Conservation (phyloP, 1,140 invertebrate species). For the Bombus cullumanus region DNA sequence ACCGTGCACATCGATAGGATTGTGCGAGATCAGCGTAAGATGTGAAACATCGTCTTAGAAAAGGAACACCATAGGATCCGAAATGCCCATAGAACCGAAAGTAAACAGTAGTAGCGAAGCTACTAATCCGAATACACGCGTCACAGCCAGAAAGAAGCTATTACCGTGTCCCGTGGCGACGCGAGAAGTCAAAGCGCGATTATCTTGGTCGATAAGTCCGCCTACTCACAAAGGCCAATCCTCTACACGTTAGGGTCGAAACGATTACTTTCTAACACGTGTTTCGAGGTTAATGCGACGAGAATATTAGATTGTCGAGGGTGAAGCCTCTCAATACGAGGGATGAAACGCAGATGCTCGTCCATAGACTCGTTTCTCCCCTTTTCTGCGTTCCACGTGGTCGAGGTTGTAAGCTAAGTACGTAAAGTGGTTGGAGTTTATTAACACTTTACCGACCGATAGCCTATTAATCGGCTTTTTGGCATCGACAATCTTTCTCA, state of each 20-base stretch:
- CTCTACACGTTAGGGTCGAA: neutral
- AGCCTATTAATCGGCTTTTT: too few species aligned
- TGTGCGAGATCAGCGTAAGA: too few species aligned
- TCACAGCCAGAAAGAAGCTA: neutral
- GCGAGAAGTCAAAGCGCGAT: constrained; percentile 1
- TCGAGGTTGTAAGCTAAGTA: neutral
- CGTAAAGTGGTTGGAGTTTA: too few species aligned
- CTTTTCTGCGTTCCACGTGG: neutral
- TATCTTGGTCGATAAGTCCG: constrained; percentile 22
- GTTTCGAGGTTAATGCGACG: constrained; percentile 70
- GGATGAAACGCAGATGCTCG: constrained; percentile 35
- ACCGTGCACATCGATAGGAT: too few species aligned
- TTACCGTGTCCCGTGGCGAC: constrained; percentile 3
- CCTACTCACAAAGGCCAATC: neutral
- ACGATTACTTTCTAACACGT: constrained; percentile 62
- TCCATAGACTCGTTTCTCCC: neutral
- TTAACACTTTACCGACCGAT: too few species aligned
- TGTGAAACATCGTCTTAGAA: too few species aligned
- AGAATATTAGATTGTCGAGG: constrained; percentile 67
- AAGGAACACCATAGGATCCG: too few species aligned
- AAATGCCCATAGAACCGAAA: too few species aligned
- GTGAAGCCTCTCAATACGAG: neutral
- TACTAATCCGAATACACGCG: neutral
- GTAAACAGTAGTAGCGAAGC: neutral
- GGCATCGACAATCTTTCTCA: too few species aligned